Percentiles rank a stretch among this genome's conserved stretches.
Conservation (phyloP, 2,888 invertebrate genomes). For the Stictocephala bisonia region DNA sequence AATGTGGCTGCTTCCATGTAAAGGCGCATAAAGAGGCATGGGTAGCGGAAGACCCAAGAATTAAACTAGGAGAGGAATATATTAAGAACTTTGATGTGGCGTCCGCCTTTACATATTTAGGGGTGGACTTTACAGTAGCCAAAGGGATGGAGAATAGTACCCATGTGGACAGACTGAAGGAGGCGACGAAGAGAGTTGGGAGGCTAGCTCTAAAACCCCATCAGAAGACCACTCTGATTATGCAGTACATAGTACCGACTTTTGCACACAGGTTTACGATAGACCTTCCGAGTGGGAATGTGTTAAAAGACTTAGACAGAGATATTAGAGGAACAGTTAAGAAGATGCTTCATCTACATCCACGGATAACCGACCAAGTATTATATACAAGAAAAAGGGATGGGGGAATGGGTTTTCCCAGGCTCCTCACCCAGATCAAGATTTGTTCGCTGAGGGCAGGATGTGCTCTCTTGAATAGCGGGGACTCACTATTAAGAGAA, state of each 20-base stretch:
- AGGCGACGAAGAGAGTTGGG: not conserved
- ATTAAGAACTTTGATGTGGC: too few species aligned
- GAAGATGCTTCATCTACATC: not conserved
- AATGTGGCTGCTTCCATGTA: too few species aligned
- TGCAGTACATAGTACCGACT: not conserved
- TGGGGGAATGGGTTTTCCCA: too few species aligned
- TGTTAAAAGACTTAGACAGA: too few species aligned
- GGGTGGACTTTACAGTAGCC: not conserved
- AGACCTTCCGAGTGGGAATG: not conserved
- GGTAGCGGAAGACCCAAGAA: too few species aligned
- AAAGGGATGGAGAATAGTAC: not conserved
- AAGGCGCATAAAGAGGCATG: too few species aligned
- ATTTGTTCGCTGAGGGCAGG: not conserved
- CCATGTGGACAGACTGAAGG: not conserved
- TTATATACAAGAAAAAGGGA: too few species aligned
- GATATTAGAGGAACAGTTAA: not conserved
- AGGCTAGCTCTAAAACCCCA: not conserved
- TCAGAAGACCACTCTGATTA: not conserved
- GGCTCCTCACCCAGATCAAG: too few species aligned
- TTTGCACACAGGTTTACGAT: not conserved
- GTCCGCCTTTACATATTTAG: too few species aligned
- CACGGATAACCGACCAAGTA: not conserved
- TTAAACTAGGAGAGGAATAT: too few species aligned
- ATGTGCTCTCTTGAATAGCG: not conserved
- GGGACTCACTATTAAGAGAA: not conserved